Percentiles rank a stretch among this genome's conserved stretches.
These are phyloP conservation scores for Microctonus brassicae DNA, from an alignment of 2,888 invertebrate species.

Conservation along the genomic window DNA sequence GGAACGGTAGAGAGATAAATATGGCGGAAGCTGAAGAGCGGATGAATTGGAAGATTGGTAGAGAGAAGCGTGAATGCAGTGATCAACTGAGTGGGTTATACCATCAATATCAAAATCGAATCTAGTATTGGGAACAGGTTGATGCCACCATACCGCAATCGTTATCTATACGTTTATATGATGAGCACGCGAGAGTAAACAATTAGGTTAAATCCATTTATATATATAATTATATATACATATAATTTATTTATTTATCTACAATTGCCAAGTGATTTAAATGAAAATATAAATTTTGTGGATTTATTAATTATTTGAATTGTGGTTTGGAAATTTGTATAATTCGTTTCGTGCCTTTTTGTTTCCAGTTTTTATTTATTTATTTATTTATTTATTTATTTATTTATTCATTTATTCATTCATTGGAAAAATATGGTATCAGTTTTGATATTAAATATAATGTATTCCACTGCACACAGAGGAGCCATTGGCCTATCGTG, in stretches of 20 bases:
- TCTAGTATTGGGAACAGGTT: slow-evolving; percentile 25
- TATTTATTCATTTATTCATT: too few relatives aligned
- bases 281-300: neutral
- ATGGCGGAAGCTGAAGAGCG: neutral
- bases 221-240: neutral
- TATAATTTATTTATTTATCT: neutral
- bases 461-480: neutral
- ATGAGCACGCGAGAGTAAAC: slow-evolving; percentile 24
- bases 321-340: neutral
- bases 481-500: neutral
- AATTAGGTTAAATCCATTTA: slow-evolving; percentile 16
- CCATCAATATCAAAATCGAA: slow-evolving; percentile 43
- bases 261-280: neutral
- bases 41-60: neutral
- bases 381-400: too few relatives aligned
- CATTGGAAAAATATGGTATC: neutral
- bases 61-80: neutral
- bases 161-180: slow-evolving; percentile 26
- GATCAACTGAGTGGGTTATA: slow-evolving; percentile 5
- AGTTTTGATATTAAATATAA: neutral
- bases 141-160: slow-evolving; percentile 30
- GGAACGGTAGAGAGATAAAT: neutral
- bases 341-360: neutral
- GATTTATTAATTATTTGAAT: neutral
- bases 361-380: neutral